Evolutionary conservation across 2,797 vertebrate genomes (phyloP).

Genomic region (Molossus alvarezi): DNA sequence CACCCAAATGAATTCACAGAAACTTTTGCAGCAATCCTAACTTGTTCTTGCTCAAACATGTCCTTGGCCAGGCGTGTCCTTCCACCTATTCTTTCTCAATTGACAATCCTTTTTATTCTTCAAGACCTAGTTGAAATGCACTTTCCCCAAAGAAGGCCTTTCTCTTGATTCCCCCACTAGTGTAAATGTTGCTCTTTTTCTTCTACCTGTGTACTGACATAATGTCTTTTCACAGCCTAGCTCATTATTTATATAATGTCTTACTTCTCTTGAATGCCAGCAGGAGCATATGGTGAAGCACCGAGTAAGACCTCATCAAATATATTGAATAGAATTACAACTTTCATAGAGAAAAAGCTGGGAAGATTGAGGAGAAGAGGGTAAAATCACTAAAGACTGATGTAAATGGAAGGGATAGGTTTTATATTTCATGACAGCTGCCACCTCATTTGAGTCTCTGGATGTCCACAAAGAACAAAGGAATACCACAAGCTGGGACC

Average conservation of each 20-base stretch:
- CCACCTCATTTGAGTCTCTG: conserved; percentile 12
- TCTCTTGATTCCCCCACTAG: neutral
- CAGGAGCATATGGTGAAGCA: neutral
- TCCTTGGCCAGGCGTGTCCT: neutral
- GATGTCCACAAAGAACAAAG: neutral
- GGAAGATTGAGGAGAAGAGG: neutral
- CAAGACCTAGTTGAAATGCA: neutral
- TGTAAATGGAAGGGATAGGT: conserved; percentile 1
- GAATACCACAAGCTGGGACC: neutral
- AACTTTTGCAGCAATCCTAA: neutral
- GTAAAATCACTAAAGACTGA: neutral
- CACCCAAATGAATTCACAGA: conserved; percentile 40
- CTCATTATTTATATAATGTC: conserved; percentile 13
- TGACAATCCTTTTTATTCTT: conserved; percentile 43
- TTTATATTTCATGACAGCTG: neutral
- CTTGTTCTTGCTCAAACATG: neutral
- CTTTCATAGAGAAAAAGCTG: neutral
- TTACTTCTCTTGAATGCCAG: conserved; percentile 40
- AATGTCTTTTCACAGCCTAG: neutral
- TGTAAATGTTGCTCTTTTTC: conserved; percentile 36
- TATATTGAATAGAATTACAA: neutral
- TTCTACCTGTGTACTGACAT: neutral
- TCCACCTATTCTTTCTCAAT: neutral
- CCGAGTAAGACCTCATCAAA: neutral
- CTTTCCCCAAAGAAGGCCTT: neutral